Evolutionary conservation across 1,140 invertebrate species (phyloP).

Genomic region (Hermetia illucens): DNA sequence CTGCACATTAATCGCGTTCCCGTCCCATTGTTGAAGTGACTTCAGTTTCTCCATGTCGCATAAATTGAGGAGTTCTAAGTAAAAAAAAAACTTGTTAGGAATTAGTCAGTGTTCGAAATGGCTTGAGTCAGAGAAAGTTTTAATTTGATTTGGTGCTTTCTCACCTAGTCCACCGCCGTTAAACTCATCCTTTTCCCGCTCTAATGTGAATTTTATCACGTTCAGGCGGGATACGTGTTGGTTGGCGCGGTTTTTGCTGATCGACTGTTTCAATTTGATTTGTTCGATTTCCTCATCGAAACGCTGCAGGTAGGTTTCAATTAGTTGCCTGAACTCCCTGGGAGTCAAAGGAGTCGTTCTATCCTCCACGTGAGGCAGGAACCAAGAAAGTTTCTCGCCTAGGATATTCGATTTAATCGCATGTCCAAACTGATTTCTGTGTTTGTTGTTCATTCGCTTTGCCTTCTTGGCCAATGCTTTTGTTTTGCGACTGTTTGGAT

Average conservation of each 20-base stretch:
- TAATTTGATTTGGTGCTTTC: conserved; percentile 3
- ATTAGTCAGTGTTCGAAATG: not conserved
- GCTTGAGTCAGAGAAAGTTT: not conserved
- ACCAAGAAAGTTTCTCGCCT: conserved; percentile 59
- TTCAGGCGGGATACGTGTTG: conserved; percentile 63
- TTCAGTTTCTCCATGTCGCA: conserved; percentile 24
- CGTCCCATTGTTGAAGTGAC: conserved; percentile 24
- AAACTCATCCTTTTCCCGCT: conserved; percentile 53
- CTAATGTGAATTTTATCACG: conserved; percentile 52
- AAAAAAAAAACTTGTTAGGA: conserved; percentile 5
- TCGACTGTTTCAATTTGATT: conserved; percentile 57
- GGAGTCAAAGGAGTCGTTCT: conserved; percentile 37
- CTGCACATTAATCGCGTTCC: conserved; percentile 25
- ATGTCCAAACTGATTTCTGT: conserved; percentile 44
- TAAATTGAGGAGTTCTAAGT: conserved; percentile 27
- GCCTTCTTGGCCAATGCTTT: conserved; percentile 49
- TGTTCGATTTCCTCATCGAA: conserved; percentile 65
- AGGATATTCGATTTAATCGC: conserved; percentile 53
- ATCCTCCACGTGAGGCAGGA: conserved; percentile 38
- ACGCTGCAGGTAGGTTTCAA: conserved; percentile 37
- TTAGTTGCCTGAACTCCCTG: conserved; percentile 39
- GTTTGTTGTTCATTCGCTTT: conserved; percentile 44
- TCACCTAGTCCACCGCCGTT: conserved; percentile 55
- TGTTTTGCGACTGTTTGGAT: conserved; percentile 65
- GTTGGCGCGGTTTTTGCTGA: conserved; percentile 45